These are phyloP conservation scores for Chunga burmeisteri DNA, from an alignment of 2,113 vertebrate species.

Conservation along the genomic window DNA sequence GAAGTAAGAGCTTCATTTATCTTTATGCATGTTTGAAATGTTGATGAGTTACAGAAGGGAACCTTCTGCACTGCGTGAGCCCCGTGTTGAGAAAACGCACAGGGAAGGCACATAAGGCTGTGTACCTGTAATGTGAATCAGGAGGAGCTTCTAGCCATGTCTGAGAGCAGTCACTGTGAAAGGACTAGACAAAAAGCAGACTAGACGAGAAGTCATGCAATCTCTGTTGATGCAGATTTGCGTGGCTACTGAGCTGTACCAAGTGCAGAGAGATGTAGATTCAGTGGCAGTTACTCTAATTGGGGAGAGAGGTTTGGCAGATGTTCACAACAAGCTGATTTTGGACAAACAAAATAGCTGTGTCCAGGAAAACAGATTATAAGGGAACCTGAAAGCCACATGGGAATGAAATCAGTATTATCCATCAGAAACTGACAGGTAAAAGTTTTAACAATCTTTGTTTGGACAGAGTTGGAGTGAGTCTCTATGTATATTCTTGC, in stretches of 20 bases:
- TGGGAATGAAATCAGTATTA: neutral
- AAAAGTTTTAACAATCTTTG: neutral
- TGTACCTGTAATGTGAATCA: accelerated
- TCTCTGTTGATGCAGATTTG: neutral
- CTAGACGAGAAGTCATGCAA: neutral
- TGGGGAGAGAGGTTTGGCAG: neutral
- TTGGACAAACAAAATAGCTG: neutral
- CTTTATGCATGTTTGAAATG: neutral
- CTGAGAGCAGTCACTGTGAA: neutral
- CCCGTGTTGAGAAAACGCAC: neutral
- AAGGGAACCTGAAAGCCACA: neutral
- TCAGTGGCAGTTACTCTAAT: neutral
- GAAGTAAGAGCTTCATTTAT: neutral
- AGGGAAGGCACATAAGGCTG: neutral
- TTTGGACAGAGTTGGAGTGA: neutral
- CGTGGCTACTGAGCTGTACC: neutral
- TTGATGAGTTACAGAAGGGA: neutral
- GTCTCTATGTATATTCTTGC: neutral
- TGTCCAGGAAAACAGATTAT: neutral
- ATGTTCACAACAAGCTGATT: accelerated
- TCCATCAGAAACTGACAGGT: neutral
- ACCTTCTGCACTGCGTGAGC: accelerated
- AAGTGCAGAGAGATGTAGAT: neutral
- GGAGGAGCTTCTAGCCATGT: neutral
- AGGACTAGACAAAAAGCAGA: neutral